Evolutionary conservation across 1,140 invertebrate species (phyloP).

Genomic region (Diorhabda carinulata): DNA sequence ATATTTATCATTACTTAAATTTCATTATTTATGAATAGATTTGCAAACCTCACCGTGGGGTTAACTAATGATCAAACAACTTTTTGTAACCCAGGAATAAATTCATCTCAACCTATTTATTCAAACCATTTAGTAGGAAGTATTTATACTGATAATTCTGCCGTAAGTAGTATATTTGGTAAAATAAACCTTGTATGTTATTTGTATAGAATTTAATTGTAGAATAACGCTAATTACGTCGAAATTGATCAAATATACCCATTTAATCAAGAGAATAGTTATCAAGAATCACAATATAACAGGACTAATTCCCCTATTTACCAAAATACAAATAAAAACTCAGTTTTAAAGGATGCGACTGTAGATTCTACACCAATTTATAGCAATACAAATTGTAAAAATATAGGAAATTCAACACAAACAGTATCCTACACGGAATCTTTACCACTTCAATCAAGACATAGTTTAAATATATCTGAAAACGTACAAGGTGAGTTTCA

Average conservation of each 20-base stretch:
- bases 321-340: conserved; percentile 44
- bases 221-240: conserved; percentile 53
- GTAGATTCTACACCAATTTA: conserved; percentile 44
- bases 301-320: conserved; percentile 45
- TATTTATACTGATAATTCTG: conserved; percentile 55
- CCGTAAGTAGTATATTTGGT: conserved; percentile 27
- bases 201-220: conserved; percentile 10
- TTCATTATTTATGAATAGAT: conserved; percentile 48
- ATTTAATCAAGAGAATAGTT: conserved; percentile 44
- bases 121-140: conserved; percentile 57
- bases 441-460: conserved; percentile 52
- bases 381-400: conserved; percentile 43
- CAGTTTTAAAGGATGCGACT: conserved; percentile 18
- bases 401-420: conserved; percentile 34
- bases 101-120: conserved; percentile 56
- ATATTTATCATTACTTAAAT: conserved; percentile 1
- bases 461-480: conserved; percentile 51
- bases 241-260: conserved; percentile 55
- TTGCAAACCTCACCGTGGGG: conserved; percentile 65
- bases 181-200: too few relatives aligned
- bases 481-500: conserved; percentile 49
- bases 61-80: conserved; percentile 35
- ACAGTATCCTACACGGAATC: conserved; percentile 49
- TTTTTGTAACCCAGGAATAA: conserved; percentile 22
- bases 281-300: conserved; percentile 38